Percentiles rank a stretch among this genome's conserved stretches.
These are phyloP conservation scores for Catajapyx aquilonaris DNA, from an alignment of 1,140 invertebrate genomes.

Conservation along the genomic window DNA sequence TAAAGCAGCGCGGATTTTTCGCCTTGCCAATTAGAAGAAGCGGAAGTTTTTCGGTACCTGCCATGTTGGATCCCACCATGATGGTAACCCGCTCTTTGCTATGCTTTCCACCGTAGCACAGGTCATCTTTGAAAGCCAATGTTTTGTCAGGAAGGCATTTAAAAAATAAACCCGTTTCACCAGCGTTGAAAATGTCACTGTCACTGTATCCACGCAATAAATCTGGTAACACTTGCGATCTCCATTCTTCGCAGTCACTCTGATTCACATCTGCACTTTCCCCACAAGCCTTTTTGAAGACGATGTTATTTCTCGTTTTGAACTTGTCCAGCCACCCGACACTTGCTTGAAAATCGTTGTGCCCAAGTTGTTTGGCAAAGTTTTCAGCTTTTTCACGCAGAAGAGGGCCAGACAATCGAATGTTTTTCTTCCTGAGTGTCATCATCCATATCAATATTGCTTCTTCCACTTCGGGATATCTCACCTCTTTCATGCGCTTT, in stretches of 20 bases:
- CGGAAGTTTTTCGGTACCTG: constrained; percentile 21
- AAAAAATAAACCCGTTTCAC: constrained; percentile 26
- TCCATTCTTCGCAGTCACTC: neutral
- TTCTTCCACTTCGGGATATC: too few relatives aligned
- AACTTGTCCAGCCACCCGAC: too few relatives aligned
- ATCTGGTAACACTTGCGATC: neutral
- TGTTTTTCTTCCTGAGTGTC: too few relatives aligned
- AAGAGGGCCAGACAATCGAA: too few relatives aligned
- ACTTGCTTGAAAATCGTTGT: too few relatives aligned
- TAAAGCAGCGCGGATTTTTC: constrained; percentile 23
- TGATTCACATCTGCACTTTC: too few relatives aligned
- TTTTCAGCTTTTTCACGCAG: too few relatives aligned
- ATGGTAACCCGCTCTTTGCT: constrained; percentile 24
- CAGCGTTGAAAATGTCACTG: constrained; percentile 22
- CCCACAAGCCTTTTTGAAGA: too few relatives aligned
- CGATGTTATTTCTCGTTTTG: too few relatives aligned
- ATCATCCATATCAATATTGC: too few relatives aligned
- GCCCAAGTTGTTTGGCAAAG: too few relatives aligned
- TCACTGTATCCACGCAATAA: neutral
- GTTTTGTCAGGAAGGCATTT: constrained; percentile 22
- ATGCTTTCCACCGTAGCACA: constrained; percentile 20
- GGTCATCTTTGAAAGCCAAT: constrained; percentile 18
- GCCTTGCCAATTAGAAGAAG: constrained; percentile 25
- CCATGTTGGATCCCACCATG: constrained; percentile 20
- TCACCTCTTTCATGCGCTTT: too few relatives aligned